Evolutionary conservation across 2,888 invertebrate genomes (phyloP).

Genomic region (Lutraria lutraria): DNA sequence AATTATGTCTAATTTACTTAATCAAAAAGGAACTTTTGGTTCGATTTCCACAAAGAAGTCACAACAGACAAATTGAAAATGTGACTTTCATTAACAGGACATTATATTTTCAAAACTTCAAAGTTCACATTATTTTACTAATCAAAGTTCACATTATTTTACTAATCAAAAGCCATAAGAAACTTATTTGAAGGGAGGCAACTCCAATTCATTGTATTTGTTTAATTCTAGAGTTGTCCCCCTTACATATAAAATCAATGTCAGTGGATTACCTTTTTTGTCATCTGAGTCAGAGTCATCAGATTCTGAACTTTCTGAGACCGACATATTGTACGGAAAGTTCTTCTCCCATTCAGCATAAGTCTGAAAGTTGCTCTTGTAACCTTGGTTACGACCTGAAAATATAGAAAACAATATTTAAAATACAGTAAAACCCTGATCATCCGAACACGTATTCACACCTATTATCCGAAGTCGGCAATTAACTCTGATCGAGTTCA

Average conservation of each 20-base stretch:
- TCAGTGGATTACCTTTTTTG: slow-evolving; percentile 66
- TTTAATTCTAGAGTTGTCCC: slow-evolving; percentile 13
- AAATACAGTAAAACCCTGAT: neutral
- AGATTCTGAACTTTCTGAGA: slow-evolving; percentile 71
- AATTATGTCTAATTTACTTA: no score
- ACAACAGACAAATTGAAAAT: no score
- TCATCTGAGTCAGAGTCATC: slow-evolving; percentile 68
- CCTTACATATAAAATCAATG: neutral
- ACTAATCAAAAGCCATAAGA: no score
- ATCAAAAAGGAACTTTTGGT: no score
- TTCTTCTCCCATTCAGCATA: slow-evolving; percentile 85
- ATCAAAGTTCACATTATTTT: no score
- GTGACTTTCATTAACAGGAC: no score
- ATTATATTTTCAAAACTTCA: no score
- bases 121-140: no score
- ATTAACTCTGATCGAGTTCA: no score
- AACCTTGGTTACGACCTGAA: slow-evolving; percentile 83
- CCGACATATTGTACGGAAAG: slow-evolving; percentile 75
- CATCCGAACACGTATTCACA: no score
- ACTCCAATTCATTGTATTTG: neutral
- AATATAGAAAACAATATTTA: slow-evolving; percentile 37
- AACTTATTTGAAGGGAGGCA: slow-evolving; percentile 15
- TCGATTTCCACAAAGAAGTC: no score
- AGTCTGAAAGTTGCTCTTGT: slow-evolving; percentile 78
- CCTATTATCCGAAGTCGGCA: no score